These are phyloP conservation scores for Cerastoderma edule DNA, from an alignment of 2,888 invertebrate species.

Conservation along the genomic window DNA sequence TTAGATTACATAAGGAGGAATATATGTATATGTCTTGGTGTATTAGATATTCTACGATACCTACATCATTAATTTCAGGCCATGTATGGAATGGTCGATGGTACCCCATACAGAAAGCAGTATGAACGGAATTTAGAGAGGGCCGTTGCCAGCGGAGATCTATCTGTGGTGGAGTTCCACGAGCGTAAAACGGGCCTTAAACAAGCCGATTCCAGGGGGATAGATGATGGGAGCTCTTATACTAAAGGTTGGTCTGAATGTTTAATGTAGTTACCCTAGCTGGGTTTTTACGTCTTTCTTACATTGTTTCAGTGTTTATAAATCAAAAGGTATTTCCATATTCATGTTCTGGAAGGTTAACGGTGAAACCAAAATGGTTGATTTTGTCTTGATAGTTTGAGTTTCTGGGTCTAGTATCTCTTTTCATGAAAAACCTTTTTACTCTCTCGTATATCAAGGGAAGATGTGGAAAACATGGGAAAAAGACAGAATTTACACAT, in stretches of 20 bases:
- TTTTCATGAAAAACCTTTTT: too few species aligned
- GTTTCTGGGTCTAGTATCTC: too few species aligned
- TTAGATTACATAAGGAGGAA: too few species aligned
- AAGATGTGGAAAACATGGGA: too few species aligned
- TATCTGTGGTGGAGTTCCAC: conserved; percentile 93
- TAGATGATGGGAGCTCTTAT: conserved; percentile 92
- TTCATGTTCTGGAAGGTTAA: too few species aligned
- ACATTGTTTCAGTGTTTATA: background rate
- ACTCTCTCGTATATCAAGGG: too few species aligned
- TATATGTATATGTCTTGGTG: too few species aligned
- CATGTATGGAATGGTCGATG: conserved; percentile 95
- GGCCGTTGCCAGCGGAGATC: conserved; percentile 93
- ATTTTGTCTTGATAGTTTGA: too few species aligned
- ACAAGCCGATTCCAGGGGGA: conserved; percentile 90
- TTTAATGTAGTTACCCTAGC: background rate
- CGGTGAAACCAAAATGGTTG: too few species aligned
- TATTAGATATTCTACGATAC: too few species aligned
- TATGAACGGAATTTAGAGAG: conserved; percentile 91
- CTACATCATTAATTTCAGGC: too few species aligned
- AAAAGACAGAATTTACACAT: too few species aligned
- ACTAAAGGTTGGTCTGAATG: conserved; percentile 90
- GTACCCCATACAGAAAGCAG: conserved; percentile 91
- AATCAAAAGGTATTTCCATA: background rate
- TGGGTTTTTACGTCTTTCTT: background rate
- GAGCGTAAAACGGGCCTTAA: conserved; percentile 91